These are phyloP conservation scores for Campaea margaritaria DNA, from an alignment of 2,888 invertebrate species.

Conservation along the genomic window DNA sequence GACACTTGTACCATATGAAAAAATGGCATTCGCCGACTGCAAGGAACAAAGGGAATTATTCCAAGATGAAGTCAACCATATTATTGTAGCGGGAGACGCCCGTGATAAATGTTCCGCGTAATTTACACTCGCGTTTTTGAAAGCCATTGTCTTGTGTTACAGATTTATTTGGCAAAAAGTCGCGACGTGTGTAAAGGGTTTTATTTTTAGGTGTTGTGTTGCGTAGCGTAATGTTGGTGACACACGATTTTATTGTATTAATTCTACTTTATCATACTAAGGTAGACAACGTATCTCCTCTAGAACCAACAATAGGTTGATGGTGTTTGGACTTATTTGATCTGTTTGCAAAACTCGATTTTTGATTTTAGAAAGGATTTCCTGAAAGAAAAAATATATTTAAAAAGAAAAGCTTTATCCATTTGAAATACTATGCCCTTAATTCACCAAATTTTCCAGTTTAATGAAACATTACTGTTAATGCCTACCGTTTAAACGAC, in stretches of 20 bases:
- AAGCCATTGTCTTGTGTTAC: constrained; percentile 37
- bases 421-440: too few species aligned
- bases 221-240: not conserved
- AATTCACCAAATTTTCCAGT: too few species aligned
- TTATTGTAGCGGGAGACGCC: constrained; percentile 77
- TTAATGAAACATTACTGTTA: not conserved
- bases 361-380: too few species aligned
- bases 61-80: constrained; percentile 83
- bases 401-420: too few species aligned
- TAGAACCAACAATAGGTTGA: too few species aligned
- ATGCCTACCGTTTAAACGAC: not conserved
- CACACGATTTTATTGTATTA: not conserved
- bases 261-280: too few species aligned
- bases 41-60: constrained; percentile 84
- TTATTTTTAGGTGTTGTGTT: constrained; percentile 14
- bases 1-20: constrained; percentile 53
- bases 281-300: too few species aligned
- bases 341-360: too few species aligned
- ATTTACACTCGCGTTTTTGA: constrained; percentile 75
- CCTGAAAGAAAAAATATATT: too few species aligned
- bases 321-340: too few species aligned
- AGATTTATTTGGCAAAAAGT: constrained; percentile 42
- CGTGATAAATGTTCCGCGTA: constrained; percentile 78
- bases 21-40: constrained; percentile 69
- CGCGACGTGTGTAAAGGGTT: constrained; percentile 21